A percentile compares a stretch with the other conserved stretches of the same genome.
Conservation (phyloP, 1,140 invertebrate species). For the Sitodiplosis mosellana region DNA sequence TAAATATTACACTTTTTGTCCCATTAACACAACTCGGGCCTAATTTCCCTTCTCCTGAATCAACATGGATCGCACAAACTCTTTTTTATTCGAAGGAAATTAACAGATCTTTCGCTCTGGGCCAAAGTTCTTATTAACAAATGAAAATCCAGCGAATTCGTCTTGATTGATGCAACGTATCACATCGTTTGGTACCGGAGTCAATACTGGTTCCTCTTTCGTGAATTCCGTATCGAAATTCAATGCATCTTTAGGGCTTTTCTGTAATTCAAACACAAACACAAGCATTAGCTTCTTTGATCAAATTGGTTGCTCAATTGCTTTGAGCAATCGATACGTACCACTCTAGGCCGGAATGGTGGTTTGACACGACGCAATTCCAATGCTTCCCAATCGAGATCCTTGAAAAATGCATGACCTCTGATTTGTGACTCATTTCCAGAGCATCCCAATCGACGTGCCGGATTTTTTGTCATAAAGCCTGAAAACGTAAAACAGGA, state of each 20-base stretch:
- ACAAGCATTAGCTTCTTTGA: background rate
- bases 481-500: constrained; percentile 26
- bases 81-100: background rate
- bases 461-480: constrained; percentile 97
- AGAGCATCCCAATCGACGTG: constrained; percentile 83
- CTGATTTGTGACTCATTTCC: constrained; percentile 64
- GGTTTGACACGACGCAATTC: constrained; percentile 81
- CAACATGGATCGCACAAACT: too few relatives aligned
- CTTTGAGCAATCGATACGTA: constrained; percentile 34
- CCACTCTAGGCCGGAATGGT: constrained; percentile 96
- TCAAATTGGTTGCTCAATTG: background rate
- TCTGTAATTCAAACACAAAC: constrained; percentile 41
- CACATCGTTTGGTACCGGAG: constrained; percentile 79
- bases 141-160: constrained; percentile 94
- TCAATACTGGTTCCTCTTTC: constrained; percentile 90
- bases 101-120: constrained; percentile 34
- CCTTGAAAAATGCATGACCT: constrained; percentile 83
- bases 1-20: too few relatives aligned
- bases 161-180: constrained; percentile 86
- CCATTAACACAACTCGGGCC: too few relatives aligned
- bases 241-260: constrained; percentile 89
- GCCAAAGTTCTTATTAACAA: constrained; percentile 84
- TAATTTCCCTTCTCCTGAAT: too few relatives aligned
- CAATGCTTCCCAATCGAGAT: constrained; percentile 91
- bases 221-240: constrained; percentile 99